These are phyloP conservation scores for Oncopodura yosiiana DNA, from an alignment of 1,140 invertebrate genomes.

Conservation along the genomic window DNA sequence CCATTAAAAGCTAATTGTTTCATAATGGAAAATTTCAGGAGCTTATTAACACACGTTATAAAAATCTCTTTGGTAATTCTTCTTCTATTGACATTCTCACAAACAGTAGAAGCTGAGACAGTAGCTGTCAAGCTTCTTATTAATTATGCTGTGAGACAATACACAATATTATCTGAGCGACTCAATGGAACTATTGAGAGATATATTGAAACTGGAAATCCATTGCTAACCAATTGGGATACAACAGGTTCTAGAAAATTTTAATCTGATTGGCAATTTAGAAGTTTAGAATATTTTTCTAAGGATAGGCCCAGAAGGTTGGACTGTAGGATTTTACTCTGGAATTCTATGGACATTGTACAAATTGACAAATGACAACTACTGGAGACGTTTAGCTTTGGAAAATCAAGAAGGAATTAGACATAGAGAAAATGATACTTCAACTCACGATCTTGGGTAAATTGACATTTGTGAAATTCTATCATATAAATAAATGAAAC, in stretches of 20 bases:
- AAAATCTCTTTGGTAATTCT: too few species aligned
- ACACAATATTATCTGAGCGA: conserved; percentile 8
- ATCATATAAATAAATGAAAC: too few species aligned
- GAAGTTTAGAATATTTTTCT: too few species aligned
- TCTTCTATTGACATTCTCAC: too few species aligned
- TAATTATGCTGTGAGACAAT: conserved; percentile 13
- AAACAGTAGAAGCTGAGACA: too few species aligned
- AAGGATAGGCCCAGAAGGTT: conserved; percentile 7
- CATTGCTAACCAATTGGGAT: conserved; percentile 37
- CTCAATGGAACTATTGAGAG: background rate
- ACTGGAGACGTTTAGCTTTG: conserved; percentile 18
- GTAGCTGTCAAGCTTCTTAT: background rate
- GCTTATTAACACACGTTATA: too few species aligned
- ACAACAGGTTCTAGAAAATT: too few species aligned
- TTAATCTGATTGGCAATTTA: too few species aligned
- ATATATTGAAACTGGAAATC: conserved; percentile 21
- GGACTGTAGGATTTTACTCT: conserved; percentile 31
- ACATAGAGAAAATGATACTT: conserved; percentile 21
- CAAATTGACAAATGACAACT: conserved; percentile 16
- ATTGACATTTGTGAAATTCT: conserved; percentile 12
- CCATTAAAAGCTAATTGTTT: too few species aligned
- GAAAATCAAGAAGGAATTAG: conserved; percentile 14
- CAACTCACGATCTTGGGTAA: conserved; percentile 31
- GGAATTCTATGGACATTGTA: conserved; percentile 28
- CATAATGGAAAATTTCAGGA: too few species aligned